Evolutionary conservation across 2,888 invertebrate species (phyloP).

Genomic region (Meandrusa payeni): DNA sequence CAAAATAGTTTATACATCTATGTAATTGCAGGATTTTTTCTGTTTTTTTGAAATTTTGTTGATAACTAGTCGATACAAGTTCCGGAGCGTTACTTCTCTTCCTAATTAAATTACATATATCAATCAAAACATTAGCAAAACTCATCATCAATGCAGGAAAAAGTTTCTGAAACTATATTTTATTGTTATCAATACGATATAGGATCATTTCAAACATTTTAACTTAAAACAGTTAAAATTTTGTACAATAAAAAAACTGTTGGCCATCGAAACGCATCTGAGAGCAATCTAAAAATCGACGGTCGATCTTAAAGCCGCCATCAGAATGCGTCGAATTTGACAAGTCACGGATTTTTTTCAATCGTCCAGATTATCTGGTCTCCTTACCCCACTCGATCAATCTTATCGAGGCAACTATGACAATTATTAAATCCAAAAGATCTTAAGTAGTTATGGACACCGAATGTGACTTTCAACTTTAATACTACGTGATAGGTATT

Average conservation of each 20-base stretch:
- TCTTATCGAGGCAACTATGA: constrained; percentile 72
- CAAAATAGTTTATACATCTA: no score
- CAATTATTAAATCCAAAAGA: constrained; percentile 36
- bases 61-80: no score
- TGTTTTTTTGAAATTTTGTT: no score
- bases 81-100: no score
- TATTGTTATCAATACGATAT: no score
- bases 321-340: constrained; percentile 77
- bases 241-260: constrained; percentile 6
- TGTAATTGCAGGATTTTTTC: no score
- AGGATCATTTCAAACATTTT: background rate
- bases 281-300: constrained; percentile 49
- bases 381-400: constrained; percentile 79
- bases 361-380: constrained; percentile 70
- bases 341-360: constrained; percentile 77
- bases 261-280: constrained; percentile 37
- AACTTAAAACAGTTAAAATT: background rate
- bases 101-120: no score
- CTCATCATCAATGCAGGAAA: no score
- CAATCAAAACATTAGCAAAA: no score
- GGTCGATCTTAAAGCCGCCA: constrained; percentile 47
- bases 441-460: constrained; percentile 25
- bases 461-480: constrained; percentile 33
- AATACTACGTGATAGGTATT: background rate
- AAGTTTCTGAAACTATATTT: no score